Evolutionary conservation across 2,888 invertebrate genomes (phyloP), one percentile per base, ranked within the genome.

Genomic region (Acleris sparsana): DNA sequence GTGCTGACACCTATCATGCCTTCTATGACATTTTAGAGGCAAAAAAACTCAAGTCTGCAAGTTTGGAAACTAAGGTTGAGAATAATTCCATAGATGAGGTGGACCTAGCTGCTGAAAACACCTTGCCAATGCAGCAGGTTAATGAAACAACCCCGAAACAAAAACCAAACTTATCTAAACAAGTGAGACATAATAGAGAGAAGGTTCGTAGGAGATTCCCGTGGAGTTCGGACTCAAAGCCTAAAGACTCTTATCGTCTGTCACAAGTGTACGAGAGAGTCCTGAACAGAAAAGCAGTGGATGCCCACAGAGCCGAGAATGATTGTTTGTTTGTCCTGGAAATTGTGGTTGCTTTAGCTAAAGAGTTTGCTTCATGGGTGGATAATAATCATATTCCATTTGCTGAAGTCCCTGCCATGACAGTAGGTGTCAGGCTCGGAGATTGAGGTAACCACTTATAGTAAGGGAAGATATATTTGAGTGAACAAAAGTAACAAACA

Each of bases 221-320:
- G 0, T 72, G 66, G 63, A 62, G 65, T 29, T 18, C 44, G 4
- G 53, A 53, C 18, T 58, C 53, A 5, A 70, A 53, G 46, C 49
- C 66, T 0, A 63, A 49, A 46, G 43, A 46, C 2, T 62, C 57
- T 13, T 94, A 92, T 74, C 92, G 87, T 75, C 77, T 95, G 18
- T 67, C 49, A 0, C 88, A 88, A 52, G 76, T 95, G 46, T 94
- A 90, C 73, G 76, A 87, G 57, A 86, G 93, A 53, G 77, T 93
- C 20, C 87, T 93, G 49, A 81, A 81, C 0, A 76, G 76, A 11
- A 63, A 79, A 3, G 82, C 93, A 0, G 44, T 70, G n/a, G 72
- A 84, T 68, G 79, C 86, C 1, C 95, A 95, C 79, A 84, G 85
- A 56, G 95, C 95, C 3, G 95, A 95, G 77, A 87, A 78, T 1